These are phyloP conservation scores for Porites rus DNA, from an alignment of 92 coral and sea anemone species.

Conservation along the genomic window DNA sequence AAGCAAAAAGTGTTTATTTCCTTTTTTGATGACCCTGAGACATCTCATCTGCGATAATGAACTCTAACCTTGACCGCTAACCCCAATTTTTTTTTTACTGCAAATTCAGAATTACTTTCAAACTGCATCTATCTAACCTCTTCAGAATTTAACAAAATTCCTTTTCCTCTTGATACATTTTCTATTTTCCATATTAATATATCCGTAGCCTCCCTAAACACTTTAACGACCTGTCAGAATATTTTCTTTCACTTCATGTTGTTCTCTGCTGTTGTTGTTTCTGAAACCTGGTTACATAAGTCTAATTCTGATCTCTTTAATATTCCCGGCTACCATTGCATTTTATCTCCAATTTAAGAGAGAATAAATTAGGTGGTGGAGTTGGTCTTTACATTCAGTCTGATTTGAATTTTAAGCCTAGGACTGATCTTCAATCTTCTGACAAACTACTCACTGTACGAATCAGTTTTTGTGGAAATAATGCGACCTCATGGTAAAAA, in stretches of 20 bases:
- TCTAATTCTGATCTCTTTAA: too few relatives aligned
- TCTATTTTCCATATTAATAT: not conserved
- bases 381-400: too few relatives aligned
- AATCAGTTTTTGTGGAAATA: too few relatives aligned
- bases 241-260: too few relatives aligned
- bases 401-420: not conserved
- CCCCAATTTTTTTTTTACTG: not conserved
- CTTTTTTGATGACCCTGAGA: too few relatives aligned
- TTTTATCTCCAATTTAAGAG: slow-evolving; percentile 7
- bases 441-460: too few relatives aligned
- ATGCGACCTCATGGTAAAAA: too few relatives aligned
- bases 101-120: not conserved
- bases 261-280: too few relatives aligned
- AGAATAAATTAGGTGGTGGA: not conserved
- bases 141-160: too few relatives aligned
- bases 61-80: slow-evolving; percentile 15
- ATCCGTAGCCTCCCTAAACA: slow-evolving; percentile 5
- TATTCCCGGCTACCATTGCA: not conserved
- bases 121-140: too few relatives aligned
- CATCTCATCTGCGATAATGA: not conserved
- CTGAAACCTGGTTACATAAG: too few relatives aligned
- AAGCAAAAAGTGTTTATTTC: too few relatives aligned
- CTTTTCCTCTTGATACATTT: not conserved
- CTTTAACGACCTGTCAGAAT: not conserved
- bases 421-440: not conserved